A percentile compares a stretch with the other conserved stretches of the same genome.
Evolutionary conservation across 2,113 vertebrate genomes (phyloP).

Genomic region (Cebus imitator): DNA sequence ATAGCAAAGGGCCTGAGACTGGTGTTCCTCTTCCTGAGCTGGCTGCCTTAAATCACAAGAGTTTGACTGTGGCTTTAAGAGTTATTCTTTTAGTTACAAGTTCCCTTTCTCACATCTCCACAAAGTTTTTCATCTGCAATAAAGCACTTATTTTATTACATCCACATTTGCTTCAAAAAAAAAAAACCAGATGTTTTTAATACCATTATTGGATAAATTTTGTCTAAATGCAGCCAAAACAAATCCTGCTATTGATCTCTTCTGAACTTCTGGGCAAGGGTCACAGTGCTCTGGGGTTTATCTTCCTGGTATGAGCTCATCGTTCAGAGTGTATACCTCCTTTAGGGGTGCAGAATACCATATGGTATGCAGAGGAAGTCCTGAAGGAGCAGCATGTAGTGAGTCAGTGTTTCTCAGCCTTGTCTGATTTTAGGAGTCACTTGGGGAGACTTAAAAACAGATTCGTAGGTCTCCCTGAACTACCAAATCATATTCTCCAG

Average conservation of each 20-base stretch:
- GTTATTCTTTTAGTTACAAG: not conserved
- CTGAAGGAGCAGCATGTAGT: not conserved
- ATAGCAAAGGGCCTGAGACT: accelerated
- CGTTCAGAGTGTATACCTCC: not conserved
- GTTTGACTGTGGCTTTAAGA: not conserved
- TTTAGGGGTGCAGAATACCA: not conserved
- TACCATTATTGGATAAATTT: conserved; percentile 51
- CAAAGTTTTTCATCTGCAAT: not conserved
- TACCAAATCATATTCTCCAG: not conserved
- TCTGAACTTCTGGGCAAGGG: conserved; percentile 26
- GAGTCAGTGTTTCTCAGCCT: not conserved
- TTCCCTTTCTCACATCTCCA: conserved; percentile 33
- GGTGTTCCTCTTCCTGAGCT: accelerated
- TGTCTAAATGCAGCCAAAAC: conserved; percentile 1
- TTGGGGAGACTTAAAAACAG: not conserved
- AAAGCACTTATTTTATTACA: conserved; percentile 49
- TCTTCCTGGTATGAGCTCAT: not conserved
- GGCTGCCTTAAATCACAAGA: not conserved
- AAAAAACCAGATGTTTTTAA: conserved; percentile 42
- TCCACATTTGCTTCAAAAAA: conserved; percentile 26
- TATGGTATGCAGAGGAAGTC: not conserved
- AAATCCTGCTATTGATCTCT: conserved; percentile 44
- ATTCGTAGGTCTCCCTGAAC: not conserved
- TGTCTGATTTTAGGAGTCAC: conserved; percentile 38
- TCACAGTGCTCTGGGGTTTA: not conserved